Evolutionary conservation across 2,797 vertebrate species (phyloP), one percentile per base, ranked within the genome.

Genomic region (Myotis pilosus): DNA sequence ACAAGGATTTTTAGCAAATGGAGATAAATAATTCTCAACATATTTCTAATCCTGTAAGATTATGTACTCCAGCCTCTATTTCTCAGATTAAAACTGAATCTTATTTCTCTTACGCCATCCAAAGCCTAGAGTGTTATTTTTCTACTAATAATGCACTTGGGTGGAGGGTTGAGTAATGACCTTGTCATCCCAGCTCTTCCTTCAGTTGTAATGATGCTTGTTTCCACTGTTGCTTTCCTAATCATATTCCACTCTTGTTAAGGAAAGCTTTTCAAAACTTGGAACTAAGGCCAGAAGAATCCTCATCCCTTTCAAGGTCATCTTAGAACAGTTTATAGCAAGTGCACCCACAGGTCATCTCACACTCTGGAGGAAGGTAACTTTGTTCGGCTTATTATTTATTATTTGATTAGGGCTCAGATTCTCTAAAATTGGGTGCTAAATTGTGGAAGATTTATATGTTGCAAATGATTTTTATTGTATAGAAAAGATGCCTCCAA

Each of bases 1-100:
- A 86, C 51, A 53, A 92, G 47, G 74, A 86, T 87, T 95, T 96
- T 95, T 74, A 89, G 72, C 44, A 89, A 93, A 89, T 80, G 69
- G 38, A 6, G 68, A 80, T 60, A 75, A 91, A 66, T 3, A 8
- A 88, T 94, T 88, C 41, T 95, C 9, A 80, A 36, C 60, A 12
- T 92, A 69, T 79, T 96, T 89, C 78, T 90, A 87, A 92, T 85
- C 51, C 66, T 92, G 2, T 83, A 55, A 87, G 62, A 94, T 89
- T 60, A 71, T 87, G 25, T 86, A 13, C 25, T 92, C 69, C 92
- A 84, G 79, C 8, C 12, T 81, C 8, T 71, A 36, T 80, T 78
- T 93, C 53, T 94, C 11, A 36, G 47, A 87, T 72, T 57, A 68
- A 30, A 92, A 72, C 12, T 12, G 41, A 90, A 92, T 88, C 74